Evolutionary conservation across 2,888 invertebrate genomes (phyloP), one percentile per base, ranked within the genome.

Genomic region (Mechanitis mazaeus): DNA sequence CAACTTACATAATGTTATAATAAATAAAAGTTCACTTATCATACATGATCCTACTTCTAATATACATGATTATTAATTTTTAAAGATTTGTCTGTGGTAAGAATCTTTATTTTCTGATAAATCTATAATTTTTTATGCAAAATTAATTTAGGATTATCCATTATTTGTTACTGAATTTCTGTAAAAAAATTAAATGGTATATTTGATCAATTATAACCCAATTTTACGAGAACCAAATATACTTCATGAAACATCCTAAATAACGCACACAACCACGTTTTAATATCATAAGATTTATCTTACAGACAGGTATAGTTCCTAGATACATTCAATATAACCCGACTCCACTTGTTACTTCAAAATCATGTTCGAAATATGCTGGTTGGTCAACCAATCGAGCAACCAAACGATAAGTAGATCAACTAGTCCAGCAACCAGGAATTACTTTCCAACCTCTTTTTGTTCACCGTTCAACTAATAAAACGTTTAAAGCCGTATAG

Each of bases 271-370:
- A 35, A 46, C 63, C 63, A 58, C 53, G 55, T 60, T 59, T 58
- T 55, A 28, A 62, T 58, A 42, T 50, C 50, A 50, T 50, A 50
- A 50, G 50, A 50, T 50, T 50, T 50, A 50, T 50, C 50, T 50
- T 50, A 50, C 50, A 50, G n/a, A 50, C 50, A 50, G 28, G 11
- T 50, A 50, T 31, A 50, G 9, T 50, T 50, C 2, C 42, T 42
- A 42, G 42, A 62, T 62, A 64, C 64, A 62, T 62, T 62, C 64
- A 59, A 64, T 64, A 64, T 62, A 62, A 55, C 57, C 62, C 20
- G 62, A 64, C 59, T 56, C 56, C 62, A 55, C 56, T 53, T 50
- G 31, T 50, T 42, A 42, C 42, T 42, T 31, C 50, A 31, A 31
- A 47, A 50, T 50, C 28, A 5, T 50, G 50, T 50, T 50, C 50